Evolutionary conservation across 1,140 invertebrate species (phyloP), one percentile per base, ranked within the genome.

Genomic region (Plodia interpunctella): DNA sequence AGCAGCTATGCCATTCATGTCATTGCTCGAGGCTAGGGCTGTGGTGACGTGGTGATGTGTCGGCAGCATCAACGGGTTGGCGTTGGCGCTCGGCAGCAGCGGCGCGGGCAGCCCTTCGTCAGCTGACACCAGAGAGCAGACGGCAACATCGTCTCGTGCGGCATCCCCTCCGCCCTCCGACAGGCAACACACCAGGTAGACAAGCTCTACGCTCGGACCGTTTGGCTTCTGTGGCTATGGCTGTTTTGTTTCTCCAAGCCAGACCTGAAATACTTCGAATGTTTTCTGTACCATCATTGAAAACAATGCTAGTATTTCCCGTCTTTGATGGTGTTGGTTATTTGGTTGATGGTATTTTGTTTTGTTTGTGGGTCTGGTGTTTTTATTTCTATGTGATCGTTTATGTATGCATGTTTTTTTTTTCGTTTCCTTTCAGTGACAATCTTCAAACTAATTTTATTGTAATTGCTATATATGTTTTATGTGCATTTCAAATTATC

Each of bases 51-150:
- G 78, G 82, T 81, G 78, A 71, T 88, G 83, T 85, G 86, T 89
- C 82, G 77, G 72, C 90, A 91, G 90, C 79, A 90, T 91, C 82
- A 87, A 79, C 83, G 90, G 90, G 70, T 69, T 91, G 84, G 84
- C 84, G 87, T 58, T 90, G 86, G 88, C 87, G 78, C 82, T 90
- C 62, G 88, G 87, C 65, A 76, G 87, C 67, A 88, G 85, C 83
- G 81, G 80, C 57, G 66, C 74, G 21, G 87, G 84, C 75, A 87
- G 82, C 51, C 87, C 87, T 28, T 59, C 77, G 35, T 69, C 59
- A 55, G 66, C 71, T 50, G 83, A 85, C 58, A 64, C 79, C 20
- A 75, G 81, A 25, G 81, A 80, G 62, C 80, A 79, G 60, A 82
- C 80, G 32, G 78, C 80, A 13, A 78, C 82, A 17, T 87, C 75